Percentiles rank a stretch among this genome's conserved stretches.
Evolutionary conservation across 2,888 invertebrate species (phyloP).

Genomic region (Lysandra bellargus): DNA sequence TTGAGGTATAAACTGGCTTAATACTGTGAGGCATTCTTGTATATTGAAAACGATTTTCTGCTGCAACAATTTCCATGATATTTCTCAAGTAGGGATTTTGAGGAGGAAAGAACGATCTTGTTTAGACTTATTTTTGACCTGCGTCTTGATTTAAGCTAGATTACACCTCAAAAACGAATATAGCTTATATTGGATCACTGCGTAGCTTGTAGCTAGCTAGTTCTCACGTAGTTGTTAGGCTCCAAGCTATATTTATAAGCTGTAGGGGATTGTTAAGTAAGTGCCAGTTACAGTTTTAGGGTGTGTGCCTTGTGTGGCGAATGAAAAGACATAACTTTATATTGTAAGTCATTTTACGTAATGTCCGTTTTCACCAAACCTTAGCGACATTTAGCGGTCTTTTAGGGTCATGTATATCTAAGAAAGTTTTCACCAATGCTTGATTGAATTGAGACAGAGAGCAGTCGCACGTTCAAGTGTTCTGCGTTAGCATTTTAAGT

Average conservation of each 20-base stretch:
- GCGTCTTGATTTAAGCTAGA: not conserved
- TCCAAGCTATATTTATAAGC: not conserved
- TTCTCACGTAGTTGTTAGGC: not conserved
- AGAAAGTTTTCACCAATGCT: too few species aligned
- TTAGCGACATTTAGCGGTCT: not conserved
- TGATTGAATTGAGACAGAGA: too few species aligned
- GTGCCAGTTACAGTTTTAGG: constrained; percentile 2
- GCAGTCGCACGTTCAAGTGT: too few species aligned
- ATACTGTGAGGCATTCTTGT: not conserved
- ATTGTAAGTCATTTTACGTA: not conserved
- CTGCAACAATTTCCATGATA: not conserved
- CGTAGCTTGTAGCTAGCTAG: constrained; percentile 7
- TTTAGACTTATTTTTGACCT: not conserved
- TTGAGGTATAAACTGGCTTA: not conserved
- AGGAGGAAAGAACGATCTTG: not conserved
- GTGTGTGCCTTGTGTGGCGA: constrained; percentile 1
- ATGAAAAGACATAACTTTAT: not conserved
- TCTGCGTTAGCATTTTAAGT: too few species aligned
- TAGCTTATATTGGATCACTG: constrained; percentile 17
- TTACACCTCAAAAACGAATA: not conserved
- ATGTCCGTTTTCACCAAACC: not conserved
- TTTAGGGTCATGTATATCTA: not conserved
- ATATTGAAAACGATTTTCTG: too few species aligned
- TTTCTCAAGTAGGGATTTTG: not conserved
- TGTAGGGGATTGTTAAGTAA: not conserved